Percentiles rank a stretch among this genome's conserved stretches.
phyloP scores from a whole-genome alignment of 2,797 vertebrate genomes.

The Protonibea diacanthus region DNA sequence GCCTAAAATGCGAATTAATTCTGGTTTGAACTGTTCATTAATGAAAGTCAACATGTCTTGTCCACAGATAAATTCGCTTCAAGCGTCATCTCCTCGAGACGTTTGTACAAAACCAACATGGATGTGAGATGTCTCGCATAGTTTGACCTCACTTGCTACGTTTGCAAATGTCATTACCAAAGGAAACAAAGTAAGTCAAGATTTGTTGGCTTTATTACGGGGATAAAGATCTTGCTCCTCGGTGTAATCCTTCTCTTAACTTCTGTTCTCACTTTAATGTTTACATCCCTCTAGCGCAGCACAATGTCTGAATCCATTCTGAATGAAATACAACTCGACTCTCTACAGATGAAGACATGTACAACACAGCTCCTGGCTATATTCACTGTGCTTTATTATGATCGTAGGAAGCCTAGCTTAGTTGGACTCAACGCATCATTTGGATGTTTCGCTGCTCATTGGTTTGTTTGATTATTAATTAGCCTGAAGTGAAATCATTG shows the following conservation, averaged over 20 bases:
- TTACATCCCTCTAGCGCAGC: constrained; percentile 40
- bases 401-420: constrained; percentile 30
- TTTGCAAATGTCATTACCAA: constrained; percentile 66
- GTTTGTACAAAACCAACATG: constrained; percentile 38
- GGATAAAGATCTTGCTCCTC: constrained; percentile 40
- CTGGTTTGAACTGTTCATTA: constrained; percentile 50
- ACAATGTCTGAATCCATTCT: constrained; percentile 34
- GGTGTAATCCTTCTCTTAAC: constrained; percentile 27
- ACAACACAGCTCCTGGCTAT: constrained; percentile 38
- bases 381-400: constrained; percentile 29
- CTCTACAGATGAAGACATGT: constrained; percentile 46
- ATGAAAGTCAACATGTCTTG: constrained; percentile 62
- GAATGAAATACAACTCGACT: constrained; percentile 35
- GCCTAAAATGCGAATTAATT: constrained; percentile 47
- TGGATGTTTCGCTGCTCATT: constrained; percentile 72
- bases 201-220: constrained; percentile 40
- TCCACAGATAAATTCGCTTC: constrained; percentile 51
- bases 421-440: constrained; percentile 46
- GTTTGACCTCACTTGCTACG: constrained; percentile 55
- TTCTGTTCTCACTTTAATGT: constrained; percentile 45
- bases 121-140: constrained; percentile 31
- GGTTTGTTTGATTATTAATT: constrained; percentile 81
- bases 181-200: constrained; percentile 52
- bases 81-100: constrained; percentile 28
- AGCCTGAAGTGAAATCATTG: constrained; percentile 65